These are phyloP conservation scores for Erethizon dorsatum DNA, from an alignment of 2,797 vertebrate species.

Conservation along the genomic window DNA sequence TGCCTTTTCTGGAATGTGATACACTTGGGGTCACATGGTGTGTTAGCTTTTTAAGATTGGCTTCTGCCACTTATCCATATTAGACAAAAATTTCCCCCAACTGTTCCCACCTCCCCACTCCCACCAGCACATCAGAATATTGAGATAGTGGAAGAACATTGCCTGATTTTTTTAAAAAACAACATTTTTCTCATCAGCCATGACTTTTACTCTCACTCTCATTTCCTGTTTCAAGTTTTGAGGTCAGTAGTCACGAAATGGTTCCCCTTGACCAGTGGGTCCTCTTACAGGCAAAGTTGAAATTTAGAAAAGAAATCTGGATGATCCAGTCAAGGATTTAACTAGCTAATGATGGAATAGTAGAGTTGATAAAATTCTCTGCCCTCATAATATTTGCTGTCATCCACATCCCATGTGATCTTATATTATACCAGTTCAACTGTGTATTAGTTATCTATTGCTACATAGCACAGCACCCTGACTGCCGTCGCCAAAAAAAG, in stretches of 20 bases:
- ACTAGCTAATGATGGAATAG: background rate
- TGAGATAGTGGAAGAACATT: background rate
- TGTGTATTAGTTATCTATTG: background rate
- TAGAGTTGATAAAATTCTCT: background rate
- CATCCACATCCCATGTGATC: background rate
- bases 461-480: background rate
- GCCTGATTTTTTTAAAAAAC: background rate
- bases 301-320: background rate
- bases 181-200: background rate
- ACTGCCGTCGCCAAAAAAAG: background rate
- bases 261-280: background rate
- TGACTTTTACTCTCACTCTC: no score
- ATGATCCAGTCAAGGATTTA: background rate
- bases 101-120: background rate
- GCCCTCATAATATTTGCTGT: background rate
- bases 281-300: background rate
- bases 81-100: background rate
- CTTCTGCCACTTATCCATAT: background rate
- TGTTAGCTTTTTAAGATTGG: background rate
- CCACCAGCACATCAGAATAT: background rate
- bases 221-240: background rate
- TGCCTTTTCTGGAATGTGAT: background rate
- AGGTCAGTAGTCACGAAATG: no score
- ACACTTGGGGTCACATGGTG: background rate
- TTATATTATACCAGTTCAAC: background rate